Evolutionary conservation across 2,113 vertebrate genomes (phyloP), one percentile per base, ranked within the genome.

Genomic region (Phalacrocorax brasilianus): DNA sequence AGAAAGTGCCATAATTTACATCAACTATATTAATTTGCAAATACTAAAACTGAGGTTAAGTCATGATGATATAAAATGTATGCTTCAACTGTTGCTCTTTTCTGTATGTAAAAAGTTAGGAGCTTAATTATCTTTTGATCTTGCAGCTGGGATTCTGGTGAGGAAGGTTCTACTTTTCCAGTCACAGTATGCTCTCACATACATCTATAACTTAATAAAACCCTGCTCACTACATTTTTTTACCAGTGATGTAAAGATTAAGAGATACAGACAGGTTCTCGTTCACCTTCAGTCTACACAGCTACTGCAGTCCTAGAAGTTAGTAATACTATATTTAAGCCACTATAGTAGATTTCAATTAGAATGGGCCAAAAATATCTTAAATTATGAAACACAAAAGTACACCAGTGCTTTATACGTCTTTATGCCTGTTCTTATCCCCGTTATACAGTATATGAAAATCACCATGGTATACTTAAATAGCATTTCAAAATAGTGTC

Each of bases 401-500:
- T 6, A 23, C 0, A 19, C 20, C 1, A 55, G 2, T 16, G 12
- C 19, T 87, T 62, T 23, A 49, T 27, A 21, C 5, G 3, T 27
- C 21, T 49, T 76, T 80, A 61, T 58, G 19, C 3, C 44, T 47
- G 4, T 32, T 70, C 19, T 63, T 77, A 26, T 82, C 5, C 4
- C 59, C 84, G 9, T 6, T 33, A 21, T 3, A 14, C 8, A 33
- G 24, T 11, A 68, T 5, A 30, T 12, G 13, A 67, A 92, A 88
- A 86, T n/a, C 9, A 4, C 7, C 18, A 42, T 1, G 5, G 8
- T 10, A 49, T 16, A 66, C 6, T 53, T 35, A n/a, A 58, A 59
- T 8, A 52, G 2, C 5, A 52, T 23, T 45, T 56, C 11, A 71
- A 82, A n/a, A 61, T 11, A 53, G 52, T 1, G 6, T 4, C 21